These are phyloP conservation scores for Rugalucina vietnamica DNA, from an alignment of 2,888 invertebrate species.

Conservation along the genomic window DNA sequence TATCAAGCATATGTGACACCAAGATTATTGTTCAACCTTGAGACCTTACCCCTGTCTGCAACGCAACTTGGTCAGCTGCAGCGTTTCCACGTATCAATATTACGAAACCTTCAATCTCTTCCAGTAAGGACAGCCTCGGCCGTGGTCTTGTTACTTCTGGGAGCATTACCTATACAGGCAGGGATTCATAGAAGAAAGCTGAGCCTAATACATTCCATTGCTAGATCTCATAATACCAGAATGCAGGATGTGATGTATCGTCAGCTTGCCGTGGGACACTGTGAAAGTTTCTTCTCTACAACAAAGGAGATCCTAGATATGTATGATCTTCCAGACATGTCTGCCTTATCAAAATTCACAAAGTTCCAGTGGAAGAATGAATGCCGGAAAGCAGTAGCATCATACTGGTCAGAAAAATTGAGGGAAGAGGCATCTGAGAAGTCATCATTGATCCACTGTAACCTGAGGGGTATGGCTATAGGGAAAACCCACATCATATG, in stretches of 20 bases:
- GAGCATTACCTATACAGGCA: not conserved
- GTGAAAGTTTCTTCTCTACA: not conserved
- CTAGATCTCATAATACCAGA: not conserved
- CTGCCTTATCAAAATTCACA: not conserved
- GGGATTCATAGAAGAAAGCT: slow-evolving; percentile 22
- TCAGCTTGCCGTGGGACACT: not conserved
- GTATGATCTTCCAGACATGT: not conserved
- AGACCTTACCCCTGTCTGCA: slow-evolving; percentile 2
- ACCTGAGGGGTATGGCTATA: not conserved
- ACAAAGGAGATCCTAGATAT: not conserved
- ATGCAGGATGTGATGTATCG: not conserved
- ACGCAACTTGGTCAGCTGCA: not conserved
- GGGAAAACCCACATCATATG: slow-evolving; percentile 5
- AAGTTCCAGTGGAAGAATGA: not conserved
- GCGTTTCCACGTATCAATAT: no score
- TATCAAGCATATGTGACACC: slow-evolving; percentile 13
- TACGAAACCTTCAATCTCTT: not conserved
- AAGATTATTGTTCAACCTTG: not conserved
- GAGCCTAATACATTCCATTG: not conserved
- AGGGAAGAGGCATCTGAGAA: not conserved
- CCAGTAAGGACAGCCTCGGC: slow-evolving; percentile 8
- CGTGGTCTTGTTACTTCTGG: slow-evolving; percentile 7
- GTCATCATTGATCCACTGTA: not conserved
- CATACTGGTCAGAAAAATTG: not conserved
- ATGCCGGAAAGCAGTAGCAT: not conserved